Evolutionary conservation across 2,113 vertebrate species (phyloP).

Genomic region (Solea solea): DNA sequence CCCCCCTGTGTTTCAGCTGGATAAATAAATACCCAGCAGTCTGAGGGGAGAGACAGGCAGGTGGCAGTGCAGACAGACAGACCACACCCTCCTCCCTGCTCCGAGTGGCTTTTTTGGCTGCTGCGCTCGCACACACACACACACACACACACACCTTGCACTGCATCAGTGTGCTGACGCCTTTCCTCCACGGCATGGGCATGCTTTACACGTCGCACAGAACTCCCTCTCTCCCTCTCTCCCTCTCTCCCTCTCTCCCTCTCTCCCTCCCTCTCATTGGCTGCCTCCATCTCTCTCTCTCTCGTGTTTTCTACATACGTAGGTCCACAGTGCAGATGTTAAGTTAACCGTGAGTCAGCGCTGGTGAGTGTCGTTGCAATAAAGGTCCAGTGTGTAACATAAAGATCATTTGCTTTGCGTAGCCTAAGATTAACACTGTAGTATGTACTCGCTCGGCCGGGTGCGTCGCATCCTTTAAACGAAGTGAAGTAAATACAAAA

Average conservation of each 20-base stretch:
- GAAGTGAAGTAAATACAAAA: too few relatives aligned
- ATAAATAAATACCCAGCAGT: constrained; percentile 30
- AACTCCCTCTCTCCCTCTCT: constrained; percentile 63
- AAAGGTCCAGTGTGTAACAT: too few relatives aligned
- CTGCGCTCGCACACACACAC: constrained; percentile 35
- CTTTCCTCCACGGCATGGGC: constrained; percentile 63
- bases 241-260: constrained; percentile 64
- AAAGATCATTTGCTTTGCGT: too few relatives aligned
- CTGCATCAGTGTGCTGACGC: constrained; percentile 53
- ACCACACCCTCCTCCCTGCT: constrained; percentile 31
- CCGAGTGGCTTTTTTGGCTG: constrained; percentile 53
- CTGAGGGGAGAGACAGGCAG: constrained; percentile 6
- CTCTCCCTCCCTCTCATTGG: constrained; percentile 13
- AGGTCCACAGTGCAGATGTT: constrained; percentile 40
- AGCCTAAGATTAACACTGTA: too few relatives aligned
- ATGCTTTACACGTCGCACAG: constrained; percentile 60
- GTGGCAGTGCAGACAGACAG: constrained; percentile 1
- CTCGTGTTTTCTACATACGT: background rate
- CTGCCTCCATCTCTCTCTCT: constrained; percentile 13
- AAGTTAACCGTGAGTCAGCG: background rate
- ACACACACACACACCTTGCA: constrained; percentile 30
- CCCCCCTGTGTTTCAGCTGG: constrained; percentile 17
- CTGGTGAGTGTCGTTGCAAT: constrained; percentile 10
- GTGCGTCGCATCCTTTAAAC: too few relatives aligned
- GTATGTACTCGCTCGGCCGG: too few relatives aligned